Evolutionary conservation across 2,113 vertebrate genomes (phyloP).

Genomic region (Mus pahari): DNA sequence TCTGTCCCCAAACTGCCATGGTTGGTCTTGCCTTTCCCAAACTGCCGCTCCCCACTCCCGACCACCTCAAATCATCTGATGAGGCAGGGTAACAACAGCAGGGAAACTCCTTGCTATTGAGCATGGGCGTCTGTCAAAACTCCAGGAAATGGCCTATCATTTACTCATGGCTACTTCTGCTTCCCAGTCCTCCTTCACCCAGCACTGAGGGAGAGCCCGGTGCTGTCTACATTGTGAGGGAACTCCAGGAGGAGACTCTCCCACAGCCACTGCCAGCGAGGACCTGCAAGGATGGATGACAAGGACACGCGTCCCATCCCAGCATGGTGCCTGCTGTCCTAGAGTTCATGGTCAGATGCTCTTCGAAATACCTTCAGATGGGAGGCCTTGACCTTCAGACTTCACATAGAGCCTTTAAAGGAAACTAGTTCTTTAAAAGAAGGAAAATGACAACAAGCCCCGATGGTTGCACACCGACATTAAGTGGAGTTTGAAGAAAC

Average conservation of each 20-base stretch:
- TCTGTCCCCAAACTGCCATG: rapidly evolving
- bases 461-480: constrained; percentile 70
- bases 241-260: background rate
- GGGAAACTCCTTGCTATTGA: background rate
- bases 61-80: background rate
- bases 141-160: background rate
- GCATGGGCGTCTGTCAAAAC: background rate
- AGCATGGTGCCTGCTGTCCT: no score
- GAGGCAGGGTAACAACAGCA: background rate
- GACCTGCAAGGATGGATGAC: rapidly evolving
- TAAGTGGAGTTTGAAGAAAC: constrained; percentile 59
- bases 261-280: no score
- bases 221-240: background rate
- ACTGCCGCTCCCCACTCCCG: rapidly evolving
- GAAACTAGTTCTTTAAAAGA: constrained; percentile 50
- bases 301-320: rapidly evolving
- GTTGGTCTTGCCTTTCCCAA: background rate
- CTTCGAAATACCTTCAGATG: background rate
- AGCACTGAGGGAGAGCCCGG: rapidly evolving
- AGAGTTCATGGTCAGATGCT: rapidly evolving
- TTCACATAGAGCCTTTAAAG: background rate
- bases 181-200: background rate
- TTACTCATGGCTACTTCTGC: rapidly evolving
- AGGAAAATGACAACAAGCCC: background rate
- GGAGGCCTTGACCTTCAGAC: background rate